phyloP scores from a whole-genome alignment of 2,797 vertebrate genomes.

The Gouania willdenowi region DNA sequence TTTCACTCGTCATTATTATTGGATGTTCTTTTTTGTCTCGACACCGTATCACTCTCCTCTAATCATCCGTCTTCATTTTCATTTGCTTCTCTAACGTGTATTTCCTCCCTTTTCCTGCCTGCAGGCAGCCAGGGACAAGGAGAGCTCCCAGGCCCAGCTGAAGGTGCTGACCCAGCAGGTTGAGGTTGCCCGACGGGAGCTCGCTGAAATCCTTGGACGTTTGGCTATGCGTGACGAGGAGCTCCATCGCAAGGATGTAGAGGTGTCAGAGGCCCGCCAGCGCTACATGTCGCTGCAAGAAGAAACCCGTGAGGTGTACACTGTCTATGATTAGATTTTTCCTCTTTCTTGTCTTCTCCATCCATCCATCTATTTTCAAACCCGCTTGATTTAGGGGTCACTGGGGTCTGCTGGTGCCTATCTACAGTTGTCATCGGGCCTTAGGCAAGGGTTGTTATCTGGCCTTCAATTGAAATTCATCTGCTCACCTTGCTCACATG shows the following conservation, averaged over 20 bases:
- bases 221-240: slow-evolving; percentile 87
- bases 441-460: too few species aligned
- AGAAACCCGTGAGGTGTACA: slow-evolving; percentile 78
- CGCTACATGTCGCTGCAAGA: slow-evolving; percentile 78
- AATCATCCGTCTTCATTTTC: slow-evolving; percentile 41
- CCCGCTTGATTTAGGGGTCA: too few species aligned
- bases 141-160: slow-evolving; percentile 78
- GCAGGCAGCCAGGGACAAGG: slow-evolving; percentile 82
- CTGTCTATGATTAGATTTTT: too few species aligned
- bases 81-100: too few species aligned
- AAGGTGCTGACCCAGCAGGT: slow-evolving; percentile 81
- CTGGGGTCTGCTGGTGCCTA: too few species aligned
- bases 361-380: too few species aligned
- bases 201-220: slow-evolving; percentile 81
- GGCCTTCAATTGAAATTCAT: too few species aligned
- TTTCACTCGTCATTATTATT: slow-evolving; percentile 52
- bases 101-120: slow-evolving; percentile 11
- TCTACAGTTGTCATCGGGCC: too few species aligned
- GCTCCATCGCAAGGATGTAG: slow-evolving; percentile 79
- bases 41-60: too few species aligned
- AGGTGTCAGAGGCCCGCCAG: slow-evolving; percentile 77
- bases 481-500: too few species aligned
- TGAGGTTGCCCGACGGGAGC: slow-evolving; percentile 83
- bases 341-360: too few species aligned
- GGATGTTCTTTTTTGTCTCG: slow-evolving; percentile 38